Evolutionary conservation across 2,113 vertebrate genomes (phyloP), one percentile per base, ranked within the genome.

Genomic region (Naja naja): DNA sequence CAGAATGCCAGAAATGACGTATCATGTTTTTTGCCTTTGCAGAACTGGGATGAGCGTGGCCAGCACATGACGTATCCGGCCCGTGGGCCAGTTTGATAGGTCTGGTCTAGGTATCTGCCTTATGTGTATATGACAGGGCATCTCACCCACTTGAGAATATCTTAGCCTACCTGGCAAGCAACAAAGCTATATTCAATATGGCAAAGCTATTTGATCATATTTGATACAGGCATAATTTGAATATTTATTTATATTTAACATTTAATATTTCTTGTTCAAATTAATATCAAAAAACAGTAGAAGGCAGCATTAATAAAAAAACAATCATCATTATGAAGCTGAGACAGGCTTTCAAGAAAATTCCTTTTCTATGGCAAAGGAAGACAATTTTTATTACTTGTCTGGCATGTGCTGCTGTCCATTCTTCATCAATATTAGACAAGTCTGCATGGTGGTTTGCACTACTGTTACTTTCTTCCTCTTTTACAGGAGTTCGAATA

Each of bases 321-420:
- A 69, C 7, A 39, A 9, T 60, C 1, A 43, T 86, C 5, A 43
- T 27, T 54, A 87, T 54, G 27, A 25, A 89, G 87, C 11, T 52
- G 60, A 47, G 14, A 34, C 25, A 52, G 54, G 3, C 20, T 85
- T 43, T 20, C 8, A 54, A 86, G 16, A 55, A 58, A 39, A 58
- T 3, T 60, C 43, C 27, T 54, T 92, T 86, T 55, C 7, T 2
- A 9, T 22, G 4, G 2, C 43, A 64, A 16, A 86, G 18, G 60
- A 60, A 23, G 60, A 55, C 23, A 25, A 91, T 45, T 5, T 54
- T 12, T 3, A 53, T 53, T 95, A 99, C 99, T 98, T 99, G 99
- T 69, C 95, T 98, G 90, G 99, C 99, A 0, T 99, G 99, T 85
- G 98, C 97, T 45, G 97, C 97, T 88, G 98, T 96, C 99, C 99